Conservation (phyloP, 2,888 invertebrate species). For the Imbricaverruca yamaguchii region DNA sequence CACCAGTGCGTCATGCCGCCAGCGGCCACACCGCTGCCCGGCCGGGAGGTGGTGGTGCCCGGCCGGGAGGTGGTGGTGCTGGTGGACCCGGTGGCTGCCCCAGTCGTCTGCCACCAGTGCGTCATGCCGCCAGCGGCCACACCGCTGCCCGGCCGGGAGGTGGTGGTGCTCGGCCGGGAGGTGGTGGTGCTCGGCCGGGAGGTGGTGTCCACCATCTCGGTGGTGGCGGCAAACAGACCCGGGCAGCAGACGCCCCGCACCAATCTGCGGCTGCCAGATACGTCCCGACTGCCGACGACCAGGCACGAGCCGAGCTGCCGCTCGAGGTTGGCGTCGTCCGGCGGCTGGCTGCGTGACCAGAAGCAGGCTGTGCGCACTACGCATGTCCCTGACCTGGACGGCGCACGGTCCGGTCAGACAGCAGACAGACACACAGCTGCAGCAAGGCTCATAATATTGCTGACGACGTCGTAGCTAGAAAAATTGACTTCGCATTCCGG, state of each 20-base stretch:
- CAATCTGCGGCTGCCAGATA: not conserved
- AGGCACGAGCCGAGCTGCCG: not conserved
- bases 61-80: no score
- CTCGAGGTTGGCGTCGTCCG: not conserved
- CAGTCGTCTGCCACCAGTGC: not conserved
- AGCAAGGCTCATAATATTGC: not conserved
- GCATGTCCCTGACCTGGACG: not conserved
- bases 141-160: constrained; percentile 32
- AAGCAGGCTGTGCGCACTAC: not conserved
- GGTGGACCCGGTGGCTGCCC: not conserved
- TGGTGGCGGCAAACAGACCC: not conserved
- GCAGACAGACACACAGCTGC: not conserved
- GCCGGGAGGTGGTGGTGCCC: not conserved
- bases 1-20: not conserved
- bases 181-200: constrained; percentile 31
- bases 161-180: constrained; percentile 31
- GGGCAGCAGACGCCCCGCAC: constrained; percentile 3
- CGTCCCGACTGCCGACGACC: not conserved
- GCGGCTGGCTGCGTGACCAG: not conserved
- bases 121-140: not conserved
- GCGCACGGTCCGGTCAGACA: not conserved
- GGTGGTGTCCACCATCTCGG: not conserved
- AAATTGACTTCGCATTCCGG: no score
- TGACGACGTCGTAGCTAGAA: no score
- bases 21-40: not conserved